phyloP scores from a whole-genome alignment of 1,140 invertebrate species.

The Charaxes varanes region DNA sequence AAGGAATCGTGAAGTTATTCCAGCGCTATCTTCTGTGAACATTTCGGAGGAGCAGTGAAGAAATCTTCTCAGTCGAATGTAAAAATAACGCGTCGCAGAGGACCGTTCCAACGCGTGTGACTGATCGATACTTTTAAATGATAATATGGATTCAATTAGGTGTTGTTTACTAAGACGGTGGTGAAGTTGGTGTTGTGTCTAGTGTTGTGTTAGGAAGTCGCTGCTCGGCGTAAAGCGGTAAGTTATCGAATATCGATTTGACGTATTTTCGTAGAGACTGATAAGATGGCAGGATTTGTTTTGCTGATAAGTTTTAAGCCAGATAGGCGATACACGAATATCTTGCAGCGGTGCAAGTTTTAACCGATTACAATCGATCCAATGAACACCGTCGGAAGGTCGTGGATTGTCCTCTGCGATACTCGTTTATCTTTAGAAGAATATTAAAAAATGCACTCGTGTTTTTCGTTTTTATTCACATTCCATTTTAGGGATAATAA shows the following conservation, averaged over 20 bases:
- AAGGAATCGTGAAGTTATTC: not conserved
- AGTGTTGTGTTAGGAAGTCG: constrained; percentile 23
- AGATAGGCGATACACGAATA: constrained; percentile 19
- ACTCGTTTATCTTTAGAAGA: not conserved
- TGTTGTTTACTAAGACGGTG: constrained; percentile 59
- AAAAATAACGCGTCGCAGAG: constrained; percentile 67
- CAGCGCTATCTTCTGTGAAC: not conserved
- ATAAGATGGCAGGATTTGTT: constrained; percentile 57
- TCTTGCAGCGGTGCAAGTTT: constrained; percentile 8
- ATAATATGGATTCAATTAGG: constrained; percentile 71
- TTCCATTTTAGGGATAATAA: too few species aligned
- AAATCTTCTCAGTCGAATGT: constrained; percentile 53
- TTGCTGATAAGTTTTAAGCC: constrained; percentile 18
- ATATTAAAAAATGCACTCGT: not conserved
- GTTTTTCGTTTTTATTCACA: not conserved
- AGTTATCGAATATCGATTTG: constrained; percentile 60
- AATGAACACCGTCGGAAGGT: constrained; percentile 9
- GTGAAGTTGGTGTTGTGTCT: constrained; percentile 47
- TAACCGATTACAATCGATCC: constrained; percentile 16
- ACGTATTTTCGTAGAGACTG: constrained; percentile 33
- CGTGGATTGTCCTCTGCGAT: constrained; percentile 9
- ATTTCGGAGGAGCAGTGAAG: constrained; percentile 25
- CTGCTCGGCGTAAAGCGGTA: constrained; percentile 33
- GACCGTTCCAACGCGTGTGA: constrained; percentile 57
- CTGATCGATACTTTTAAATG: constrained; percentile 72